Base-by-base conservation (phyloP, 2,113 vertebrate species). In the Panthera tigris region DNA sequence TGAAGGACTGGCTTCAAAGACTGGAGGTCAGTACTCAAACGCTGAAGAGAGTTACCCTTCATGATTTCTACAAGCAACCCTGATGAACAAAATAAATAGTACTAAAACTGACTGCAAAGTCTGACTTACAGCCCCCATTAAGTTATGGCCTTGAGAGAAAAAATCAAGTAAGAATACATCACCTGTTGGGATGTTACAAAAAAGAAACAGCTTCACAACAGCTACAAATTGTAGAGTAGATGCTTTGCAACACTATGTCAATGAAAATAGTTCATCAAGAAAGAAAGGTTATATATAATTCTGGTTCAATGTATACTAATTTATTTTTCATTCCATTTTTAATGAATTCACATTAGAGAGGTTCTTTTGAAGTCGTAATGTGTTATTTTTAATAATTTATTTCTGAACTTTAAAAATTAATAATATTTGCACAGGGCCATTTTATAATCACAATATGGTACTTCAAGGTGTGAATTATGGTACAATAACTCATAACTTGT, bases 351-450 rank as follows among this genome's bases (percentile, higher is more conserved):
- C 82, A 98, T 98, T 97, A 97, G 68, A 98, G 91, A 93, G 50
- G 95, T 82, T 95, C 95, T 97, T 96, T 97, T 91, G 85, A 96
- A 98, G 84, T 91, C 91, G 93, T 92, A 96, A 96, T 95, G 82
- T 95, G 87, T 95, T 98, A 97, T 97, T 98, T 97, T 98, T 79
- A 97, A 97, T 98, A 97, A 98, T 98, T 97, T 97, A 98, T 98
- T 97, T 96, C 94, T 96, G 97, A 97, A 97, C 97, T 97, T 98
- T 97, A 97, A 98, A 97, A 98, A 98, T 98, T 98, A 98, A 98
- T 98, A 98, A 95, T 98, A 97, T 98, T 98, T 98, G 92, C 96
- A 97, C 95, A 95, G 88, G 90, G 91, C 97, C 94, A 92, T 96
- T 98, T 97, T 97, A 98, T 97, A 98, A 98, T 97, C 94, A 98